Evolutionary conservation across 1,140 invertebrate species (phyloP).

Genomic region (Panagrolaimus sp.): DNA sequence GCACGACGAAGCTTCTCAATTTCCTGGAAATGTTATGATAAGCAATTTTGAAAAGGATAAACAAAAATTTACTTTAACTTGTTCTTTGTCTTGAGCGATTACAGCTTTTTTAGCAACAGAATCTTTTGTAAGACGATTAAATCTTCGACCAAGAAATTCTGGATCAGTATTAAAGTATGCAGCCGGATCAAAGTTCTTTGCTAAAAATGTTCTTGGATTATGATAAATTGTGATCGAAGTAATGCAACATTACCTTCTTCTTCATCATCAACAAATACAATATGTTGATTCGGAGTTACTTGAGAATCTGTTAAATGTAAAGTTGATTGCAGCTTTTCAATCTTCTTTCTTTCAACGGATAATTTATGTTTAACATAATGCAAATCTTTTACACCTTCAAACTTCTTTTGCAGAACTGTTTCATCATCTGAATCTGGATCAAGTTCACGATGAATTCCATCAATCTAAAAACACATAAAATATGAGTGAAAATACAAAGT

Average conservation of each 20-base stretch:
- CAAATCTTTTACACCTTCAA: slow-evolving; percentile 84
- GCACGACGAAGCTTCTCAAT: slow-evolving; percentile 67
- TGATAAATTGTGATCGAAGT: slow-evolving; percentile 1
- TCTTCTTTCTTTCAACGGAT: slow-evolving; percentile 78
- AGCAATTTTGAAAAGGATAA: slow-evolving; percentile 18
- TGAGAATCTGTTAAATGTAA: slow-evolving; percentile 74
- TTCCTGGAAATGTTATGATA: slow-evolving; percentile 53
- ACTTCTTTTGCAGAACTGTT: slow-evolving; percentile 73
- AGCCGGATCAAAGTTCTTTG: slow-evolving; percentile 69
- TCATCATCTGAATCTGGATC: slow-evolving; percentile 65
- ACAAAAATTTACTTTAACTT: slow-evolving; percentile 46
- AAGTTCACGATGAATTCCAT: slow-evolving; percentile 69
- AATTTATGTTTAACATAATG: slow-evolving; percentile 80
- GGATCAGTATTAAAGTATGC: slow-evolving; percentile 73
- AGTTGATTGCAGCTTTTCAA: slow-evolving; percentile 75
- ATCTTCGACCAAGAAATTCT: slow-evolving; percentile 67
- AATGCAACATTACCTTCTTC: slow-evolving; percentile 62
- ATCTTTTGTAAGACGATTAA: slow-evolving; percentile 68
- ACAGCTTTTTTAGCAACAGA: slow-evolving; percentile 64
- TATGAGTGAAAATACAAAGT: slow-evolving; percentile 10
- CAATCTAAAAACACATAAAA: slow-evolving; percentile 54
- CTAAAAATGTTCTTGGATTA: slow-evolving; percentile 35
- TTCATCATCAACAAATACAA: slow-evolving; percentile 73
- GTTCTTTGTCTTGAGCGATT: slow-evolving; percentile 62
- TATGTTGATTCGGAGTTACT: slow-evolving; percentile 71